Conservation (phyloP, 30 jellyfish, hydroid and myxozoan genomes). For the Aurelia sp. region DNA sequence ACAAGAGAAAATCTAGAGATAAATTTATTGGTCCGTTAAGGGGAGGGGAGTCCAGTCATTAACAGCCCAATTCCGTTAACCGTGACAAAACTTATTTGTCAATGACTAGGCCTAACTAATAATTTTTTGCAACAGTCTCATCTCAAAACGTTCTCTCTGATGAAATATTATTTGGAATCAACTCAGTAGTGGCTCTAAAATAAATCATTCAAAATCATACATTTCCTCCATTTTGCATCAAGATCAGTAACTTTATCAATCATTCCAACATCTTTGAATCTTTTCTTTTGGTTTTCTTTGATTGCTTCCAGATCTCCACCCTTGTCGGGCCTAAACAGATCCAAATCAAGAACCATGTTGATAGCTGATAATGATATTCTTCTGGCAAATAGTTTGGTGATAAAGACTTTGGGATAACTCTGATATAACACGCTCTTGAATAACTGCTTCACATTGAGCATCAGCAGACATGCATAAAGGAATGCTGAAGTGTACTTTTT, state of each 20-base stretch:
- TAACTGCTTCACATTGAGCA: conserved; percentile 21
- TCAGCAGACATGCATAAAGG: conserved; percentile 12
- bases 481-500: background rate
- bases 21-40: too few relatives aligned
- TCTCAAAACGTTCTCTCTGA: too few relatives aligned
- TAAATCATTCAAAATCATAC: conserved; percentile 29
- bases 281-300: conserved; percentile 83
- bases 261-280: conserved; percentile 87
- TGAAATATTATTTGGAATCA: too few relatives aligned
- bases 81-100: too few relatives aligned
- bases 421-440: background rate
- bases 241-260: conserved; percentile 84
- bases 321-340: conserved; percentile 86
- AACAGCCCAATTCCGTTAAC: too few relatives aligned
- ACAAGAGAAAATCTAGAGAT: too few relatives aligned
- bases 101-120: too few relatives aligned
- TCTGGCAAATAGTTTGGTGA: background rate
- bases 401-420: background rate
- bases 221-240: conserved; percentile 91
- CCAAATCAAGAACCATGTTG: conserved; percentile 92
- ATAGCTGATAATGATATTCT: conserved; percentile 17
- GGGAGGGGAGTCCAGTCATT: too few relatives aligned
- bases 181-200: too few relatives aligned
- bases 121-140: too few relatives aligned
- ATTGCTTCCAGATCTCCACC: conserved; percentile 92